Evolutionary conservation across 2,113 vertebrate species (phyloP), one percentile per base, ranked within the genome.

Genomic region (Sterrhoptilus dennistouni): DNA sequence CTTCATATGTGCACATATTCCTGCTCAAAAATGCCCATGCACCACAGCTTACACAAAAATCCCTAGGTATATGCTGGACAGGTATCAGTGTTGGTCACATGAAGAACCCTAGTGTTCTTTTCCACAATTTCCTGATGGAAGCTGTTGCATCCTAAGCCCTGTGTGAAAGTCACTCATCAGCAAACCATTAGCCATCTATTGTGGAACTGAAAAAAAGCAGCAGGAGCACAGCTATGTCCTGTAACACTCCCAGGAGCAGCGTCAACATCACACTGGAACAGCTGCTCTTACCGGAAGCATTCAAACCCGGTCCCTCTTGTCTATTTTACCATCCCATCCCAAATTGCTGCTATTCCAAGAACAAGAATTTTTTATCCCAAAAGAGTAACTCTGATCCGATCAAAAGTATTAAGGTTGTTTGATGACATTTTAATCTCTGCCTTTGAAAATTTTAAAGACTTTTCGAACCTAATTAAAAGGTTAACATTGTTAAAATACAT

Each of bases 1-100:
- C 5, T n/a, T 45, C 72, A 23, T 10, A 36, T 0, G 2, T 33
- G 31, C 36, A 29, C 0, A 3, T 13, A 28, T 14, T 14, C 38
- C 50, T 47, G 38, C 49, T 44, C 64, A 54, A 80, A 84, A 79
- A n/a, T 22, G 9, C 10, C 40, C 40, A 31, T 0, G 6, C 17
- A 12, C 5, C 3, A 8, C 1, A 2, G 64, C 18, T 42, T 27
- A 78, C 12, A 50, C 33, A 84, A 84, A 75, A 75, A 64, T 13
- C 52, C 31, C 23, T 0, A 9, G 25, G 25, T n/a, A 18, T 6
- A 21, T 5, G 12, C 52, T 38, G n/a, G 44, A 21, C 35, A 70
- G 38, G 29, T 52, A 78, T 49, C 69, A 14, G 33, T 40, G 19
- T 16, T 27, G 33, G 33, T 38, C 83, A 78, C 9, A 0, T 31